phyloP scores from a whole-genome alignment of 2,888 invertebrate species.

The Dicranocentrus wangi region DNA sequence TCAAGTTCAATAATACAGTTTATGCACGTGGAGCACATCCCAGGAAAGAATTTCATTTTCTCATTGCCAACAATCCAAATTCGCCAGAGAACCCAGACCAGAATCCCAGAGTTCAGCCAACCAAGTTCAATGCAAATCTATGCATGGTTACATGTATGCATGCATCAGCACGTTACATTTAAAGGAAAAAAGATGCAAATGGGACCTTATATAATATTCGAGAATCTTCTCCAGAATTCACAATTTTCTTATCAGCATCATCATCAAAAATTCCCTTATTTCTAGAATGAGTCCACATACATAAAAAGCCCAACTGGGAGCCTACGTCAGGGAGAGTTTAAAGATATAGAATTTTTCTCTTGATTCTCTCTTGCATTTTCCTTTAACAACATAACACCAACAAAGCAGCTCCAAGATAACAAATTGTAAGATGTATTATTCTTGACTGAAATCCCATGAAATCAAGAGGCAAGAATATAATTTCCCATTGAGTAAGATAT shows the following conservation, averaged over 20 bases:
- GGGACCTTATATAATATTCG: not conserved
- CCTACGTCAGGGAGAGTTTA: not conserved
- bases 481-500: constrained; percentile 15
- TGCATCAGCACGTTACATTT: not conserved
- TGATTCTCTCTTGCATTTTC: not conserved
- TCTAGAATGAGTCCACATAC: not conserved
- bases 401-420: constrained; percentile 42
- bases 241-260: not conserved
- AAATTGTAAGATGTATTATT: constrained; percentile 47
- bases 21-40: not conserved
- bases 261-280: constrained; percentile 16
- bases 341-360: constrained; percentile 7
- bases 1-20: constrained; percentile 2
- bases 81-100: too few relatives aligned
- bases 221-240: constrained; percentile 11
- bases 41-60: too few relatives aligned
- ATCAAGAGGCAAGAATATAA: constrained; percentile 26
- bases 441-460: constrained; percentile 60
- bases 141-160: too few relatives aligned
- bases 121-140: constrained; percentile 3
- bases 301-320: not conserved
- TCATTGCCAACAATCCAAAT: too few relatives aligned
- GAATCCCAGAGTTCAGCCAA: too few relatives aligned
- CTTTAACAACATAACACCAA: constrained; percentile 9
- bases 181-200: too few relatives aligned